Evolutionary conservation across 37 sponge, comb jelly and placozoan genomes (phyloP).

Genomic region (Ianthella basta): DNA sequence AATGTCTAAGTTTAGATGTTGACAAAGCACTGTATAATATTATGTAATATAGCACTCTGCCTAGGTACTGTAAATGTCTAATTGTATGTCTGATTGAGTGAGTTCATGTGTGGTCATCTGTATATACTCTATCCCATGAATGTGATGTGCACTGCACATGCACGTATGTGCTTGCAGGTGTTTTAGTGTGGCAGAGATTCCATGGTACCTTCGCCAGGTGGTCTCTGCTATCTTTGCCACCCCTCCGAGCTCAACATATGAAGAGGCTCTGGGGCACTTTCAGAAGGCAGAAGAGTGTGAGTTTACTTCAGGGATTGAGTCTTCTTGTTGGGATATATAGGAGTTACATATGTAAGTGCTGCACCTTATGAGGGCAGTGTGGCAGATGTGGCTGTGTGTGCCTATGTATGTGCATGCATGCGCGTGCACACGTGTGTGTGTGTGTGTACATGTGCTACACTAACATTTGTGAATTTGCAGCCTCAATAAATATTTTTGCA

Average conservation of each 20-base stretch:
- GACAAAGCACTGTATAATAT: no score
- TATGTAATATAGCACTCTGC: no score
- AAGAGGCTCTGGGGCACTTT: slow-evolving; percentile 78
- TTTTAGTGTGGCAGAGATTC: slow-evolving; percentile 56
- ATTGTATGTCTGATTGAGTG: slow-evolving; percentile 13
- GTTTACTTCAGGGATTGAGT: not conserved
- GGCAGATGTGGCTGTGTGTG: not conserved
- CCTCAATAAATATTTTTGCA: not conserved
- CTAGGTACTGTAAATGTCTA: no score
- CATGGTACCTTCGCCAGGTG: slow-evolving; percentile 78
- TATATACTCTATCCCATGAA: not conserved
- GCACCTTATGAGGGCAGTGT: no score
- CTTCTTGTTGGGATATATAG: not conserved
- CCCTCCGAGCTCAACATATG: slow-evolving; percentile 70
- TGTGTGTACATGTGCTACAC: no score
- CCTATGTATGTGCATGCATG: not conserved
- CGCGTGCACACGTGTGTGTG: not conserved
- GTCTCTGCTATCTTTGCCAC: slow-evolving; percentile 76
- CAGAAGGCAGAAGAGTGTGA: slow-evolving; percentile 70
- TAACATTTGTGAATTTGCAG: no score
- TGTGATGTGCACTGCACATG: not conserved
- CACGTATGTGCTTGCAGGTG: slow-evolving; percentile 41
- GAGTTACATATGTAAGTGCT: not conserved
- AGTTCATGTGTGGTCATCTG: not conserved
- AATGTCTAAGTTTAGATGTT: no score